phyloP scores from a whole-genome alignment of 2,113 vertebrate genomes.

The Psittacula cyanocephala region DNA sequence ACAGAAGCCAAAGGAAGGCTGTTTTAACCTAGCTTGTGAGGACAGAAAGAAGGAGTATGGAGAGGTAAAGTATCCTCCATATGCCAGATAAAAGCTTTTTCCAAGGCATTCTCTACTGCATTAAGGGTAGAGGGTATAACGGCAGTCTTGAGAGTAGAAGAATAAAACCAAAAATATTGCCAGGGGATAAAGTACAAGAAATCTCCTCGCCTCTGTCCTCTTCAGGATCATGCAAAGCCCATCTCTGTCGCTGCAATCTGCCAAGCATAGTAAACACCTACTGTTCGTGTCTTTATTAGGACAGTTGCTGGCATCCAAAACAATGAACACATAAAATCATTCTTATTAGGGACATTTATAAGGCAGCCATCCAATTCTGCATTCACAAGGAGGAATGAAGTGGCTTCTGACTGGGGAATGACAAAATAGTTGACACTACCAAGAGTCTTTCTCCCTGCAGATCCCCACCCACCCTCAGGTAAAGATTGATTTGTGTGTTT shows the following conservation, averaged over 20 bases:
- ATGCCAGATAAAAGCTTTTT: neutral
- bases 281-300: neutral
- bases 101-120: neutral
- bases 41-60: neutral
- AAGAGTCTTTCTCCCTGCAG: neutral
- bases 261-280: neutral
- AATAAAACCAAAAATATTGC: neutral
- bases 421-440: neutral
- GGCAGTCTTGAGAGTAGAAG: neutral
- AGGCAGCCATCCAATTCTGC: neutral
- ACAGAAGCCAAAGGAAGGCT: neutral
- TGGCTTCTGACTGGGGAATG: neutral
- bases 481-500: neutral
- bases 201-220: neutral
- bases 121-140: neutral
- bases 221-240: neutral
- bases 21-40: neutral
- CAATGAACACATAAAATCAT: neutral
- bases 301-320: neutral
- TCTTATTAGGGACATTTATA: neutral
- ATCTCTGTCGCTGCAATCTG: neutral
- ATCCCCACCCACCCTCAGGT: neutral
- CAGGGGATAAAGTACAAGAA: neutral
- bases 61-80: neutral
- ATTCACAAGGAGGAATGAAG: neutral